A percentile compares a stretch with the other conserved stretches of the same genome.
Evolutionary conservation across 2,888 invertebrate species (phyloP).

Genomic region (Onchidella celtica): DNA sequence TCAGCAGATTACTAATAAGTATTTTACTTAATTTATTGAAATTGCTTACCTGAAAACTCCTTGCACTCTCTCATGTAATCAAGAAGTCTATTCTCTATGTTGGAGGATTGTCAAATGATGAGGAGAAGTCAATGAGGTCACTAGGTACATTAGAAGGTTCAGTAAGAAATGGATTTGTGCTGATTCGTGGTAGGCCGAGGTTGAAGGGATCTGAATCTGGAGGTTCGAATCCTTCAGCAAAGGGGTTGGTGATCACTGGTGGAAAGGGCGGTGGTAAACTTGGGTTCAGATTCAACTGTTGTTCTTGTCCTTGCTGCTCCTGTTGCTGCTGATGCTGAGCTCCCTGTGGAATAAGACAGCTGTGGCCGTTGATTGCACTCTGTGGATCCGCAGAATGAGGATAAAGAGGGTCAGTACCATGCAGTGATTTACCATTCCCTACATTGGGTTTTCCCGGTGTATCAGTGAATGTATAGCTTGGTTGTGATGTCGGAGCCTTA

Average conservation of each 20-base stretch:
- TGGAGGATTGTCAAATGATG: conserved; percentile 8
- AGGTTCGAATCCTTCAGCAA: conserved; percentile 6
- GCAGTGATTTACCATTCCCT: too few species aligned
- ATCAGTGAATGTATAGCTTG: too few species aligned
- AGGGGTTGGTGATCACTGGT: conserved; percentile 32
- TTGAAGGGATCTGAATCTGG: conserved; percentile 11
- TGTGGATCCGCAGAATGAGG: background rate
- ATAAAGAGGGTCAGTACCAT: background rate
- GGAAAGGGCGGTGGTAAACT: background rate
- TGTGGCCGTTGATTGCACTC: too few species aligned
- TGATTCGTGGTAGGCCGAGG: background rate
- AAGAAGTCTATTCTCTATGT: too few species aligned
- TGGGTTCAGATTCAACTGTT: background rate
- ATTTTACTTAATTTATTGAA: too few species aligned
- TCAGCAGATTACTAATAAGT: too few species aligned
- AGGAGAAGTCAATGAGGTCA: conserved; percentile 35
- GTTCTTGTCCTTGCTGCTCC: background rate
- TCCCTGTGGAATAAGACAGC: too few species aligned
- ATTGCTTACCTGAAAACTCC: too few species aligned
- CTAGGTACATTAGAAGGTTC: background rate
- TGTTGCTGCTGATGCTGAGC: background rate
- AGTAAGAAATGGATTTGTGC: conserved; percentile 24
- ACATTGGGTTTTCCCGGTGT: too few species aligned
- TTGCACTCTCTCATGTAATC: too few species aligned
- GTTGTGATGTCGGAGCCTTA: too few species aligned